A percentile compares a stretch with the other conserved stretches of the same genome.
Evolutionary conservation across 2,888 invertebrate species (phyloP).

Genomic region (Malthinus seriepunctatus): DNA sequence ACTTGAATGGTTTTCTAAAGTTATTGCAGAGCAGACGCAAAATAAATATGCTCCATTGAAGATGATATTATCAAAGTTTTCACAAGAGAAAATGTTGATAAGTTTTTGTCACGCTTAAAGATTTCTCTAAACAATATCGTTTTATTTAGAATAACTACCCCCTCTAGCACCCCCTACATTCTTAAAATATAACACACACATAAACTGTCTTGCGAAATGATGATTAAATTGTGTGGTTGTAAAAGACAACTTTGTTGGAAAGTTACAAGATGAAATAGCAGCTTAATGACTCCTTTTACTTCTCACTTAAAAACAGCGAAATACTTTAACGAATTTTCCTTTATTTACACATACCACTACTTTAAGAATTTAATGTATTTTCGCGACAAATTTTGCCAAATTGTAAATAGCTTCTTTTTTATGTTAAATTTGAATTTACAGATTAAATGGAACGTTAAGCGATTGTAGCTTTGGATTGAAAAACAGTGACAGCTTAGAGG

Average conservation of each 20-base stretch:
- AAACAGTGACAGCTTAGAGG: too few species aligned
- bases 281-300: not conserved
- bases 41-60: not conserved
- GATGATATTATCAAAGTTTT: not conserved
- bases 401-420: too few species aligned
- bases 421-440: too few species aligned
- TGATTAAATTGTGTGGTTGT: constrained; percentile 5
- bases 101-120: constrained; percentile 1
- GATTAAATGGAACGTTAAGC: too few species aligned
- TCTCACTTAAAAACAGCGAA: not conserved
- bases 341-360: not conserved
- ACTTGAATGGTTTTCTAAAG: too few species aligned
- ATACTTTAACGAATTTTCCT: not conserved
- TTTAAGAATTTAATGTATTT: too few species aligned
- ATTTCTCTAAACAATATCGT: not conserved
- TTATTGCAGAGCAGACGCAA: too few species aligned
- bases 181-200: too few species aligned
- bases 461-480: too few species aligned
- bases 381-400: too few species aligned
- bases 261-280: constrained; percentile 1
- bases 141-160: not conserved
- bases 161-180: too few species aligned
- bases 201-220: not conserved
- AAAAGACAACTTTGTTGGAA: not conserved
- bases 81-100: constrained; percentile 2